Percentiles rank a stretch among this genome's conserved stretches.
phyloP scores from a whole-genome alignment of 2,113 vertebrate genomes.

The Ranitomeya imitator region DNA sequence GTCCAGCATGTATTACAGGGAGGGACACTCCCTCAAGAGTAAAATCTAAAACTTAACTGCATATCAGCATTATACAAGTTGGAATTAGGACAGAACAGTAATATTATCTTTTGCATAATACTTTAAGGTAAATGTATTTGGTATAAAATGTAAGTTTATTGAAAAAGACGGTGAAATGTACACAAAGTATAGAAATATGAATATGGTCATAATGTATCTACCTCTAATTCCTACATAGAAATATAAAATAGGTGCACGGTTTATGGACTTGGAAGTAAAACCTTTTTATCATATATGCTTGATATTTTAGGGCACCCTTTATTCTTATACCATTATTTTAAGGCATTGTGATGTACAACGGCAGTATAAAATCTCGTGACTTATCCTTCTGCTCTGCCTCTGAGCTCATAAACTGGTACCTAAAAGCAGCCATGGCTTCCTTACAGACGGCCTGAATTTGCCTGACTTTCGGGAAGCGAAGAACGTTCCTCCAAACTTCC shows the following conservation, averaged over 20 bases:
- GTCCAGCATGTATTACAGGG: no score
- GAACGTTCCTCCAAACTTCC: slow-evolving; percentile 82
- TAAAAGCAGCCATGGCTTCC: slow-evolving; percentile 82
- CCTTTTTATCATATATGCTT: no score
- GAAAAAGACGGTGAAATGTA: background rate
- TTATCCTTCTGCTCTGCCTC: slow-evolving; percentile 80
- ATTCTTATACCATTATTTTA: background rate
- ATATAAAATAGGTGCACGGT: background rate
- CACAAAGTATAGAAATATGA: background rate
- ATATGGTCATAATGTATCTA: background rate
- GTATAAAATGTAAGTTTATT: background rate
- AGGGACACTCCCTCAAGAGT: no score
- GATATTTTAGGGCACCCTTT: background rate
- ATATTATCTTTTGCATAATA: no score
- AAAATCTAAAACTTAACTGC: no score
- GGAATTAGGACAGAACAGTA: no score
- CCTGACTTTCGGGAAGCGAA: slow-evolving; percentile 75
- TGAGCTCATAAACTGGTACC: slow-evolving; percentile 76
- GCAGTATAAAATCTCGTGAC: slow-evolving; percentile 74
- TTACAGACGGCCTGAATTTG: slow-evolving; percentile 82
- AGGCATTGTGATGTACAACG: slow-evolving; percentile 10
- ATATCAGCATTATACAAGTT: no score
- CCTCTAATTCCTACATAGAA: background rate
- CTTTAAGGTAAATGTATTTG: background rate
- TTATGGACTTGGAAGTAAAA: no score